A percentile compares a stretch with the other conserved stretches of the same genome.
Conservation (phyloP, 2,888 invertebrate species). For the Drosophila merina region DNA sequence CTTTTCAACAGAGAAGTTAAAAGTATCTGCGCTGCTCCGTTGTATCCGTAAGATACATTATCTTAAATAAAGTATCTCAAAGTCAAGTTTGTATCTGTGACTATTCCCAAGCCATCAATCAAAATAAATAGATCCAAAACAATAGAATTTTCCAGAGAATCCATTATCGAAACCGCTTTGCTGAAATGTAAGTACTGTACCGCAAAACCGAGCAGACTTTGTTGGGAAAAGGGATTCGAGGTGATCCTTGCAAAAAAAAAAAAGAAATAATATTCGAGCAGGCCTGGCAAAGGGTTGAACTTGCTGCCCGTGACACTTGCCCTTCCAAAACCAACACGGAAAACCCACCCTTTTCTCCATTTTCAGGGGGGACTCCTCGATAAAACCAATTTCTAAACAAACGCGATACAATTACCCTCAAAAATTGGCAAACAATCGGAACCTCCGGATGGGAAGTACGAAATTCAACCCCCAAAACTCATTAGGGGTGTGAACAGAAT, state of each 20-base stretch:
- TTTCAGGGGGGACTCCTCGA: constrained; percentile 14
- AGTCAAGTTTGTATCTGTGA: no score
- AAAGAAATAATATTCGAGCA: neutral
- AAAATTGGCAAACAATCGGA: constrained; percentile 2
- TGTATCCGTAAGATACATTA: no score
- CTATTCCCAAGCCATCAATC: no score
- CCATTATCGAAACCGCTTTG: constrained; percentile 46
- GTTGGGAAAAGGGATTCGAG: constrained; percentile 11
- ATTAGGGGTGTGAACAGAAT: neutral
- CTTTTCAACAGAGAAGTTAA: no score
- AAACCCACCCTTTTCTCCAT: constrained; percentile 15
- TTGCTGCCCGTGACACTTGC: constrained; percentile 52
- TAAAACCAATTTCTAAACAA: constrained; percentile 13
- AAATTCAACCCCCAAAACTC: neutral
- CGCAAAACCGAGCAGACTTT: neutral
- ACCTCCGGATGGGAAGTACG: neutral
- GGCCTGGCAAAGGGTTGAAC: constrained; percentile 55
- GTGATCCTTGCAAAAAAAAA: constrained; percentile 11
- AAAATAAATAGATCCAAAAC: no score
- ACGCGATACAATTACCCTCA: constrained; percentile 27
- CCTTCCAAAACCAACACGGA: neutral
- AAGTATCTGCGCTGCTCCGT: no score
- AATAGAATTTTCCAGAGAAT: neutral
- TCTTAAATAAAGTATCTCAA: no score
- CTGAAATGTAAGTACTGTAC: constrained; percentile 14